Evolutionary conservation across 2,888 invertebrate species (phyloP), one percentile per base, ranked within the genome.

Genomic region (Andrena bucephala): DNA sequence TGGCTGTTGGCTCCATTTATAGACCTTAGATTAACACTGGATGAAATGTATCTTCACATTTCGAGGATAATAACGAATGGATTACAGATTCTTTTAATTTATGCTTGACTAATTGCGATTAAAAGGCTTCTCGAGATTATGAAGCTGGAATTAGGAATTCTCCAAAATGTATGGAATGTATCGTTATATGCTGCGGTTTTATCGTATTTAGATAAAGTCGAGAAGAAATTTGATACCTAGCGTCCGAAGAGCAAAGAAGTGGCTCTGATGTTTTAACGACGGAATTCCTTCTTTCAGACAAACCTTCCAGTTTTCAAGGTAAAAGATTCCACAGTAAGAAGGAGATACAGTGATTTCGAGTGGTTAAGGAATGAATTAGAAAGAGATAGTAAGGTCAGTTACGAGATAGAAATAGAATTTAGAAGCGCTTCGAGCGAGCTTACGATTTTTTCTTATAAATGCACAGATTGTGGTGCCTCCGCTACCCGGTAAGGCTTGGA

Each of bases 241-340:
- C 42, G 36, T 16, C 42, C 42, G 1, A 42, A 42, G 42, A 42
- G 42, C 42, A 42, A 42, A 42, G 16, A 42, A 16, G 16, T 42
- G 42, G 42, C 42, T 16, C 42, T 5, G 42, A 42, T 42, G 13
- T 42, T 42, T 42, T 42, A 42, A 42, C 42, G 16, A 42, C 0
- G 42, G 42, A 42, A 3, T 66, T 93, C 93, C 42, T 94, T 89
- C 89, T 96, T 97, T 83, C 95, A 99, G 99, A 99, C 99, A 90
- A 99, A 99, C 95, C 96, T 99, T 93, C 99, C 99, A 77, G 99
- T 99, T 89, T 99, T 99, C 95, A 99, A 99, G 96, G 97, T 99
- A 80, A 99, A 99, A 95, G 99, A 99, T 94, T 99, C 99, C 42
- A 98, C 97, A 94, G 99, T 99, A 4, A 96, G 99, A 92, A 96